Base-by-base conservation (phyloP, 2,113 vertebrate genomes). In the Bos javanicus region DNA sequence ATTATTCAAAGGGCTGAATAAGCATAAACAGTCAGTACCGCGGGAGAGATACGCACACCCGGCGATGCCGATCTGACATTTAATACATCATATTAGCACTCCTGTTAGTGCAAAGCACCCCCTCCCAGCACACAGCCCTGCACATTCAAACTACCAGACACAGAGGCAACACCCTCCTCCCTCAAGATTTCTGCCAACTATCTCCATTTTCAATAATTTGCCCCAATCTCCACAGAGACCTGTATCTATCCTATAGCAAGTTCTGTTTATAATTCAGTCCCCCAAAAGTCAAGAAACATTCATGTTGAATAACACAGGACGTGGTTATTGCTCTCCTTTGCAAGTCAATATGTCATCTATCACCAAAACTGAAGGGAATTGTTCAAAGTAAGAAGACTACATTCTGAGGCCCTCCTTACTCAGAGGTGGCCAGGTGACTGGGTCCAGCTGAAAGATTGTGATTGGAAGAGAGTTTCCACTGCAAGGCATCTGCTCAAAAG, bases 1-100 rank as follows among this genome's bases (percentile, higher is more conserved):
- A 99, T 99, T 99, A 99, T 99, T 99, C 99, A 99, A 99, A 99
- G 98, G 99, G 99, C 99, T 99, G 99, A 99, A 99, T 99, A 99
- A 99, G 99, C 99, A 99, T 99, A 99, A 99, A 99, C 98, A 99
- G 98, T 98, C 99, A 97, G 98, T 98, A 98, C 98, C 98, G 98
- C 98, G 62, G 98, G 98, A 98, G 98, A 99, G 98, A 98, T 94
- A 98, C 98, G 99, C 99, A 99, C 97, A 99, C 98, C 99, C 99
- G 99, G 99, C 98, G 98, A 99, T 97, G 99, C 98, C 96, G 96
- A 98, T 96, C 98, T 99, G 99, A 99, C 99, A 99, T 98, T 99
- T 99, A 98, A 99, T 99, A 99, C 98, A 99, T 99, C 99, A 99
- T 99, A 99, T 99, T 99, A 99, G 98, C 99, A 98, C 99, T 99